Evolutionary conservation across 2,113 vertebrate species (phyloP).

Genomic region (Hydropotes inermis): DNA sequence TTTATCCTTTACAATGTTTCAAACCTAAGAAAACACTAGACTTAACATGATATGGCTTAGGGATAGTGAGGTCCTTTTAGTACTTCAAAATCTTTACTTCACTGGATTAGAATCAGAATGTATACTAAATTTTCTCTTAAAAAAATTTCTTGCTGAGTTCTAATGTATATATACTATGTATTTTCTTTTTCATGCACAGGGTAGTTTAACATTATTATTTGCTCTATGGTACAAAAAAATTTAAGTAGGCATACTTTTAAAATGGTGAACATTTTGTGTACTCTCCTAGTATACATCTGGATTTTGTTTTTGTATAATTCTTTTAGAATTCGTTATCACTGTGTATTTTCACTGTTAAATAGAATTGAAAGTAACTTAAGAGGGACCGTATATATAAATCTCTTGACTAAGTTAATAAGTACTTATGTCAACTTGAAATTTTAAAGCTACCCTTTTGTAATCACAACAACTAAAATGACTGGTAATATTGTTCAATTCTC

Average conservation of each 20-base stretch:
- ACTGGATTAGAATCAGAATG: not conserved
- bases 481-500: not conserved
- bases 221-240: not conserved
- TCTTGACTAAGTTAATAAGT: not conserved
- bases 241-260: not conserved
- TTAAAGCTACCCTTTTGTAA: not conserved
- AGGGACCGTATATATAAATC: not conserved
- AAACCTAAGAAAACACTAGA: not conserved
- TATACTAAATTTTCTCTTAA: not conserved
- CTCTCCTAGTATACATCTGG: not conserved
- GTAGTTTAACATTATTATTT: constrained; percentile 2
- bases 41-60: not conserved
- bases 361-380: not conserved
- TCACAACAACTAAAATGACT: not conserved
- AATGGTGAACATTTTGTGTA: not conserved
- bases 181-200: not conserved
- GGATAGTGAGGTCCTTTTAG: not conserved
- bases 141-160: not conserved
- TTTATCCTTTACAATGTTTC: not conserved
- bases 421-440: not conserved
- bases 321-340: not conserved
- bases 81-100: not conserved
- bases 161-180: not conserved
- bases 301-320: constrained; percentile 14
- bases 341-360: not conserved